phyloP scores from a whole-genome alignment of 2,113 vertebrate species.

The Chitala chitala region DNA sequence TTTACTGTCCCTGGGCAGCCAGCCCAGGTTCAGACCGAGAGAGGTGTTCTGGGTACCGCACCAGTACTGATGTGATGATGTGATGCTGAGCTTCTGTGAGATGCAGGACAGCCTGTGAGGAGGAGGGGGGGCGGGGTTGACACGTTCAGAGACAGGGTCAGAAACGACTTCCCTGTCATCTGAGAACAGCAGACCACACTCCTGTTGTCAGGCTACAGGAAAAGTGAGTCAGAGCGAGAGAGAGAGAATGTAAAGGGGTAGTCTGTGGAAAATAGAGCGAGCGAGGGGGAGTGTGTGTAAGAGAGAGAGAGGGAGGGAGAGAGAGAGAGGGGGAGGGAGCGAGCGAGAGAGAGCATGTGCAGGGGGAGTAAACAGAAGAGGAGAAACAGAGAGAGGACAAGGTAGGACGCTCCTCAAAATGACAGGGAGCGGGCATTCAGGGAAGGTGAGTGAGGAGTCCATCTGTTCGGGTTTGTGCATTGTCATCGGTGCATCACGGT shows the following conservation, averaged over 20 bases:
- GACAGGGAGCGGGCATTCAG: constrained; percentile 24
- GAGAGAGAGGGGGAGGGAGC: constrained; percentile 8
- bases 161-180: background rate
- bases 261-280: background rate
- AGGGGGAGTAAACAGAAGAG: too few relatives aligned
- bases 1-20: background rate
- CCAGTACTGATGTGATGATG: background rate
- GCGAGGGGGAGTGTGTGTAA: background rate
- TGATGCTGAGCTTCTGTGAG: too few relatives aligned
- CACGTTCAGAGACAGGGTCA: constrained; percentile 9
- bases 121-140: background rate
- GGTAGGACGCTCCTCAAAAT: constrained; percentile 20
- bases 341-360: background rate
- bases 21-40: background rate
- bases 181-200: constrained; percentile 11
- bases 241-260: constrained; percentile 10
- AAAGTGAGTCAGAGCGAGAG: constrained; percentile 6
- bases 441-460: constrained; percentile 25
- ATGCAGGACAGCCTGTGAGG: background rate
- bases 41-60: background rate
- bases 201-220: constrained; percentile 23
- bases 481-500: background rate
- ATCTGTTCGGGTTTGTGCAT: background rate
- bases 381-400: background rate
- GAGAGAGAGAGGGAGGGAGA: background rate